Conservation (phyloP, 2,888 invertebrate genomes). For the Scelioninae gen. 1 region DNA sequence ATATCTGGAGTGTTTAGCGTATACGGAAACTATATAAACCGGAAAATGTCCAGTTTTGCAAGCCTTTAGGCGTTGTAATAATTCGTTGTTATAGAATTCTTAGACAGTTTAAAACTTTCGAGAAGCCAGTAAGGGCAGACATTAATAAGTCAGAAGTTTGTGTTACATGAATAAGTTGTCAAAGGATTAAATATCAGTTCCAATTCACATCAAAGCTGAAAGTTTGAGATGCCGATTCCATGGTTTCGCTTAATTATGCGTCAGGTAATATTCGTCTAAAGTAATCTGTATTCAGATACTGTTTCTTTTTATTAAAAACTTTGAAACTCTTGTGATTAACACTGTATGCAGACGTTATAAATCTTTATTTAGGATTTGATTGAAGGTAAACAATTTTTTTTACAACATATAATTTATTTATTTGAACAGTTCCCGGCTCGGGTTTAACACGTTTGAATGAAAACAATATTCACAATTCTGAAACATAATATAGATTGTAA, state of each 20-base stretch:
- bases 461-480: no score
- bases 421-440: no score
- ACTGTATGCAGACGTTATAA: no score
- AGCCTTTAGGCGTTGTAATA: conserved; percentile 30
- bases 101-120: conserved; percentile 36
- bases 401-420: no score
- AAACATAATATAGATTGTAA: no score
- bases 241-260: conserved; percentile 29
- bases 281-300: conserved; percentile 11
- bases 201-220: conserved; percentile 40
- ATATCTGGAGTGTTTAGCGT: background rate
- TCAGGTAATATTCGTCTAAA: background rate
- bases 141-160: conserved; percentile 48
- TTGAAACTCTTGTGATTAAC: no score
- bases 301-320: no score
- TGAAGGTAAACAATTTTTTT: no score
- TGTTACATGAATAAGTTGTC: conserved; percentile 44
- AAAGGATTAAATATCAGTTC: conserved; percentile 51
- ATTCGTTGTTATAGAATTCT: conserved; percentile 22
- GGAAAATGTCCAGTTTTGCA: conserved; percentile 26
- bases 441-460: no score
- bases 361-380: no score
- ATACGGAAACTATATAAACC: conserved; percentile 25
- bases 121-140: conserved; percentile 24
- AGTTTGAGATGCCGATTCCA: conserved; percentile 9